Evolutionary conservation across 92 coral and sea anemone genomes (phyloP), one percentile per base, ranked within the genome.

Genomic region (Pocillopora meandrina): DNA sequence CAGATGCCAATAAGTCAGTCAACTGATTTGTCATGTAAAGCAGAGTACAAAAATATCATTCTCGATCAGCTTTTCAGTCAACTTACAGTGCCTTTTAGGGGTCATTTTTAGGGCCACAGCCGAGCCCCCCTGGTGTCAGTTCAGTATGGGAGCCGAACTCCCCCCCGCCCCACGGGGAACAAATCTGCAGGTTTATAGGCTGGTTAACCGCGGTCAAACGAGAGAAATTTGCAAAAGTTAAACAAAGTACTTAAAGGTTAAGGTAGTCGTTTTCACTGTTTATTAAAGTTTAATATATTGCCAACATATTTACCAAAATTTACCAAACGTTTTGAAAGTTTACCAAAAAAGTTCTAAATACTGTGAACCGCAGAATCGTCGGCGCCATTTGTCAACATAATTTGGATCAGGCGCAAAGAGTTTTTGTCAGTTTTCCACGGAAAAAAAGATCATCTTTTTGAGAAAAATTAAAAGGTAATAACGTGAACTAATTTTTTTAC

Each of bases 311-410:
- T 63, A 63, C 67, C 67, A 63, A 63, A 63, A 19, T 19, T 63
- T 63, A 26, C 26, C 26, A 26, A 26, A 26, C 26, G 26, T 26
- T 26, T 26, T 63, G 67, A 63, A 63, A 63, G 67, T 63, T 63
- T 63, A 63, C 67, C 21, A 0, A 5, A 63, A 63, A 63, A 63
- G 67, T 63, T 63, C 67, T 63, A 63, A 63, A 63, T 15, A 63
- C 67, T 63, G 67, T 63, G 67, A 63, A 63, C 67, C 19, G 67
- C 67, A 63, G 67, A 63, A 63, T 63, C 21, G 67, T 63, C 67
- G 67, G 0, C 67, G 67, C 67, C 67, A 63, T 63, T 63, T 63
- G 67, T 19, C 26, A 63, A 63, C 67, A 11, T 10, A 5, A 63
- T 63, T 63, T 63, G 15, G 26, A 63, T 63, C 67, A 63, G 3